Percentiles rank a stretch among this genome's conserved stretches.
Conservation (phyloP, 2,113 vertebrate genomes). For the Copsychus sechellarum region DNA sequence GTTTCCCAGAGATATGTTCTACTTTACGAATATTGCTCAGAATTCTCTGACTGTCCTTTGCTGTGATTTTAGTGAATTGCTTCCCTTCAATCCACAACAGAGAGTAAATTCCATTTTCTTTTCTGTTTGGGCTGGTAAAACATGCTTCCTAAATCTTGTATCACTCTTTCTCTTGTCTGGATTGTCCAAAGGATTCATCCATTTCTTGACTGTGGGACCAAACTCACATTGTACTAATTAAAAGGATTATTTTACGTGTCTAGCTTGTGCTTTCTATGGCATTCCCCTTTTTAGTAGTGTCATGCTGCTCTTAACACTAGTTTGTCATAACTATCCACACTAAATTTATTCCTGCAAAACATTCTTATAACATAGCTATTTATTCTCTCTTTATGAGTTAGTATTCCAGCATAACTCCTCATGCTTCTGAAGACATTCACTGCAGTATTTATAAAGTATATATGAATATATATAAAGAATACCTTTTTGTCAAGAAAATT, state of each 20-base stretch:
- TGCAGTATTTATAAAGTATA: background rate
- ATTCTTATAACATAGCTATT: background rate
- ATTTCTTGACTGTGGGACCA: background rate
- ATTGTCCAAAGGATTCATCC: background rate
- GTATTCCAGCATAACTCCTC: background rate
- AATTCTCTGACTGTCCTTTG: background rate
- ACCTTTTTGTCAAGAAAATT: background rate
- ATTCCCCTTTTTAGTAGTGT: background rate
- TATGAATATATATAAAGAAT: too few relatives aligned
- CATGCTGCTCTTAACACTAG: background rate
- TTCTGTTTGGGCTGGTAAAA: background rate
- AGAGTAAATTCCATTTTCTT: background rate
- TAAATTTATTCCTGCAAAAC: background rate
- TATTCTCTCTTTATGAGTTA: background rate
- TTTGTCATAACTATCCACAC: background rate
- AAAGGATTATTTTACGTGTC: background rate
- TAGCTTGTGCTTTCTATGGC: background rate
- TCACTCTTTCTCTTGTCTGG: accelerated
- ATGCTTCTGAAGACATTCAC: background rate
- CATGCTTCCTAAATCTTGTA: background rate
- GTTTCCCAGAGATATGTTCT: background rate
- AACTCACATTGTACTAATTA: background rate
- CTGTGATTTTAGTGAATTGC: background rate
- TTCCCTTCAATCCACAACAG: background rate
- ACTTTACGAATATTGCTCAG: background rate